These are phyloP conservation scores for Heteromurus nitidus DNA, from an alignment of 2,888 invertebrate species.

Conservation along the genomic window DNA sequence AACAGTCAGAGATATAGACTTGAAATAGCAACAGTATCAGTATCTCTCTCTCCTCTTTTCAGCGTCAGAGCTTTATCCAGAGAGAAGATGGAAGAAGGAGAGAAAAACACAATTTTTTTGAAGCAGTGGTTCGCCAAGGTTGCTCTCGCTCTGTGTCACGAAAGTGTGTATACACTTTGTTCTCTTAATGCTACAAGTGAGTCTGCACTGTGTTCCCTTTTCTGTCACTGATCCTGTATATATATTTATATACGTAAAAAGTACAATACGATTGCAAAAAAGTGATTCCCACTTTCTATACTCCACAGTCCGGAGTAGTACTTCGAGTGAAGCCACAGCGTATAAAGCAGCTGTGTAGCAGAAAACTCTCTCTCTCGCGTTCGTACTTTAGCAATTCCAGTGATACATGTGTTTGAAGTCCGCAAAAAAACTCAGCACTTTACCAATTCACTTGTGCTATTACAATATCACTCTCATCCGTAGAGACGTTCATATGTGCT, in stretches of 20 bases:
- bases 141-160: too few species aligned
- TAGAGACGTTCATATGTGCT: constrained; percentile 40
- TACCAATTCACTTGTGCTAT: constrained; percentile 4
- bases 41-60: too few species aligned
- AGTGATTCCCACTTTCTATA: constrained; percentile 12
- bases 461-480: constrained; percentile 38
- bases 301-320: background rate
- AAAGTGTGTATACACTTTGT: constrained; percentile 29
- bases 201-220: background rate
- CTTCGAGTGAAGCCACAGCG: too few species aligned
- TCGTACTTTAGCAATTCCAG: background rate
- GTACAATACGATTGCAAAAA: constrained; percentile 27
- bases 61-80: background rate
- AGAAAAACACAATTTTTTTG: background rate
- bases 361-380: background rate
- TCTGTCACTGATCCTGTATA: too few species aligned
- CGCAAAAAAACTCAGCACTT: constrained; percentile 36
- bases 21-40: constrained; percentile 13
- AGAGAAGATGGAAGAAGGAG: background rate
- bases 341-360: too few species aligned
- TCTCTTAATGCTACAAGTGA: constrained; percentile 48
- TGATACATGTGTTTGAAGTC: constrained; percentile 25
- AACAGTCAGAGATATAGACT: too few species aligned
- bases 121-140: too few species aligned
- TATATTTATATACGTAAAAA: background rate